Evolutionary conservation across 2,888 invertebrate species (phyloP), one percentile per base, ranked within the genome.

Genomic region (Cerceris rybyensis): DNA sequence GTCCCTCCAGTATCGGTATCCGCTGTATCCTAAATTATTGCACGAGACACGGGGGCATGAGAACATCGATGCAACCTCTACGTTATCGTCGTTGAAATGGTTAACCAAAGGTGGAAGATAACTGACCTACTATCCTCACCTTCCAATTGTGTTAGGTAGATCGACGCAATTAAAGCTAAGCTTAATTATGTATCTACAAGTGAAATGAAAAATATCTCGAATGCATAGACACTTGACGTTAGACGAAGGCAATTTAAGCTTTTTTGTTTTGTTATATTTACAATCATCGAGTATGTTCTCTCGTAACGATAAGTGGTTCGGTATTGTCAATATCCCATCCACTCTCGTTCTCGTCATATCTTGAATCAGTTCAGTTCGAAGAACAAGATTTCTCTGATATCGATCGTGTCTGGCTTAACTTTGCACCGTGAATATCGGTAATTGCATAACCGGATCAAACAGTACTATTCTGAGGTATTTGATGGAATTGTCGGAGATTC

Each of bases 71-170:
- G 84, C 86, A 86, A 83, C 86, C 82, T 70, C 75, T 73, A 78
- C 76, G 74, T 70, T 28, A 28, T 28, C 28, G 83, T 85, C 64
- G 79, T 68, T 68, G 61, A 80, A 81, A 85, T 75, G 68, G 70
- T 81, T 70, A 67, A 78, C 70, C 78, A 74, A 75, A 78, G 84
- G 84, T 82, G 81, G 76, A 86, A 82, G 28, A 85, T 85, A 85
- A 86, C 82, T 85, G 85, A 86, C 85, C 86, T 80, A 82, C 75
- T 86, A 86, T 86, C 84, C 78, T 77, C 73, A 59, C 70, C 76
- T 73, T 75, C 58, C 67, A 73, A 74, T 80, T 79, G 60, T 59
- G 61, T 17, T 63, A 57, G 9, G 17, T 64, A 65, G 70, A 75
- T 65, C 64, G 66, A 75, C 66, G 78, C 54, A 57, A 55, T 67